Conservation (phyloP, 2,888 invertebrate genomes). For the Rotaria sp. region DNA sequence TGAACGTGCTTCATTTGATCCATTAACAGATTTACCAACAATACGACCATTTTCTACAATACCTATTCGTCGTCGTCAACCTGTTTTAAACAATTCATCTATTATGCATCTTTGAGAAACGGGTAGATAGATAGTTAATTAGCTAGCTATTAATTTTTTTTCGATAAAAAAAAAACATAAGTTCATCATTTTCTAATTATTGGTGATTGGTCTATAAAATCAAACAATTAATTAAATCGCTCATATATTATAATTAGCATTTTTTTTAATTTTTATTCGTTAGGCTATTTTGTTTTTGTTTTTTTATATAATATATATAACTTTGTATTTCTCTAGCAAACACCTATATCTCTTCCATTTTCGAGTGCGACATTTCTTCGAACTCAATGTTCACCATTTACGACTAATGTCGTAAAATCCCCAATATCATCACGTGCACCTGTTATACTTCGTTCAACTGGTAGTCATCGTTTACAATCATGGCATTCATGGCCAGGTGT, state of each 20-base stretch:
- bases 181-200: neutral
- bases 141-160: neutral
- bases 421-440: neutral
- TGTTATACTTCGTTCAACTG: constrained; percentile 17
- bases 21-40: neutral
- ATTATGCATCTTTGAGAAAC: neutral
- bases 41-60: neutral
- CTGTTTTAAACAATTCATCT: neutral
- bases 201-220: neutral
- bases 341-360: neutral
- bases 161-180: no score
- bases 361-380: neutral
- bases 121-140: neutral
- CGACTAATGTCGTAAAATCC: neutral
- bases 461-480: neutral
- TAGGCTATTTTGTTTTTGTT: neutral
- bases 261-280: neutral
- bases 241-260: neutral
- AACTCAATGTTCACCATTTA: neutral
- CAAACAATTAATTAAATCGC: neutral
- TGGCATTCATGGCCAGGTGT: constrained; percentile 29
- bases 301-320: neutral
- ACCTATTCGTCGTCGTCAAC: neutral
- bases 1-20: constrained; percentile 14
- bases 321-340: neutral